phyloP scores from a whole-genome alignment of 2,797 vertebrate species.

The Etheostoma nigrum region DNA sequence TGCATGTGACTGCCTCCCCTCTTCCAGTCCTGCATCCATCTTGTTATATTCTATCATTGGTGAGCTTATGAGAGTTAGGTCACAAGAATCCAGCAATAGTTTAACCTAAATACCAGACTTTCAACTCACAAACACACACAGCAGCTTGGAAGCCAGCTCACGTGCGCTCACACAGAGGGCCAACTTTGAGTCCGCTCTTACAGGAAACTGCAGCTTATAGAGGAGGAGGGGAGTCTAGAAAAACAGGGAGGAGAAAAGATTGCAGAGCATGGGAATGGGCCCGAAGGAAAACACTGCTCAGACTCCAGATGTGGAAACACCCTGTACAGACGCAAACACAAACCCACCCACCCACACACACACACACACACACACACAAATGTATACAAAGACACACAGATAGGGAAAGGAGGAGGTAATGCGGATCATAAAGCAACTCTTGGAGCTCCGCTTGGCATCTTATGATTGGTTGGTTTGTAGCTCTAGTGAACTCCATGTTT shows the following conservation, averaged over 20 bases:
- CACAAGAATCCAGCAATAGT: slow-evolving; percentile 57
- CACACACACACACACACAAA: slow-evolving; percentile 52
- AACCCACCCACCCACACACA: slow-evolving; percentile 45
- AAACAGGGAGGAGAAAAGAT: slow-evolving; percentile 59
- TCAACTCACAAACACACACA: slow-evolving; percentile 38
- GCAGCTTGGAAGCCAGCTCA: slow-evolving; percentile 51
- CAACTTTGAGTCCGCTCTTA: slow-evolving; percentile 61
- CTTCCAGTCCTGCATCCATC: slow-evolving; percentile 19
- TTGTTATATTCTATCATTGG: slow-evolving; percentile 45
- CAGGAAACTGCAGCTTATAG: slow-evolving; percentile 75
- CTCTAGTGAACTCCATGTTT: slow-evolving; percentile 66
- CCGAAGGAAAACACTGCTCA: slow-evolving; percentile 80
- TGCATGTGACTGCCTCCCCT: slow-evolving; percentile 48
- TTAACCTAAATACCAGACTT: slow-evolving; percentile 69
- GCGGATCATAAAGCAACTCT: slow-evolving; percentile 60
- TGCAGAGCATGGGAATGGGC: slow-evolving; percentile 73
- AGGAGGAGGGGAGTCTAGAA: slow-evolving; percentile 54
- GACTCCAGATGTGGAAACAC: slow-evolving; percentile 83
- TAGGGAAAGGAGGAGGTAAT: slow-evolving; percentile 59
- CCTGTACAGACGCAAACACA: slow-evolving; percentile 53
- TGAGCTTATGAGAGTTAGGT: slow-evolving; percentile 36
- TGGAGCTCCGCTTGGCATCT: slow-evolving; percentile 71
- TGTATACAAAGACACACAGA: slow-evolving; percentile 44
- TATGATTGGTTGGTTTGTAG: slow-evolving; percentile 74
- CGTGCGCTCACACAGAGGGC: slow-evolving; percentile 35